Evolutionary conservation across 2,797 vertebrate genomes (phyloP), one percentile per base, ranked within the genome.

Genomic region (Pipistrellus kuhlii): DNA sequence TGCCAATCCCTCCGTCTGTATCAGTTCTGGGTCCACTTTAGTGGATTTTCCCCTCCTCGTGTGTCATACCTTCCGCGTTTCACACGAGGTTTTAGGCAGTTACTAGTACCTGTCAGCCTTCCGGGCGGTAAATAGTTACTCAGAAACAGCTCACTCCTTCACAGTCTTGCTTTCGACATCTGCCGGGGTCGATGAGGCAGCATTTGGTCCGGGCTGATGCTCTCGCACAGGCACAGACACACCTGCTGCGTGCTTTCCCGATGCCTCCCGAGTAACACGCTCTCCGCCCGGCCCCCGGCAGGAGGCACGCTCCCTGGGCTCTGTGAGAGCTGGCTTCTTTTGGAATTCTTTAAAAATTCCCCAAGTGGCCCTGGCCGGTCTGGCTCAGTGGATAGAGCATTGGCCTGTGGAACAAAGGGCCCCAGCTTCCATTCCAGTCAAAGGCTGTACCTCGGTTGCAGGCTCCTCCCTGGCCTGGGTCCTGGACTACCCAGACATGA

Each of bases 261-360:
- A 4, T 2, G 21, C 11, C 25, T n/a, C 23, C 7, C 20, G 32
- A 14, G 14, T 55, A 75, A 46, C 4, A 44, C 75, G 2, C 51
- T 48, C 51, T 59, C 6, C 18, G 51, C 35, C 38, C 30, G 17
- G 3, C 27, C 25, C 5, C 12, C n/a, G 68, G 15, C 15, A 32
- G 38, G 17, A 53, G 53, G 15, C 6, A 1, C 59, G 27, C 25
- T 27, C 73, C 23, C 18, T 14, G 82, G 48, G 2, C 35, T 14
- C 18, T 0, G 0, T 44, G 44, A 59, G 3, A 18, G 3, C 38
- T 6, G 2, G 35, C 3, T 3, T 12, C 17, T 14, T 21, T 32
- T 9, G 27, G 15, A 41, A 10, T 11, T 55, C 76, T 32, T 62
- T 76, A 30, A 14, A 41, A 13, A 3, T 41, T 27, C 77, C 57